Conservation (phyloP, 2,888 invertebrate species). For the Bellardia bayeri region DNA sequence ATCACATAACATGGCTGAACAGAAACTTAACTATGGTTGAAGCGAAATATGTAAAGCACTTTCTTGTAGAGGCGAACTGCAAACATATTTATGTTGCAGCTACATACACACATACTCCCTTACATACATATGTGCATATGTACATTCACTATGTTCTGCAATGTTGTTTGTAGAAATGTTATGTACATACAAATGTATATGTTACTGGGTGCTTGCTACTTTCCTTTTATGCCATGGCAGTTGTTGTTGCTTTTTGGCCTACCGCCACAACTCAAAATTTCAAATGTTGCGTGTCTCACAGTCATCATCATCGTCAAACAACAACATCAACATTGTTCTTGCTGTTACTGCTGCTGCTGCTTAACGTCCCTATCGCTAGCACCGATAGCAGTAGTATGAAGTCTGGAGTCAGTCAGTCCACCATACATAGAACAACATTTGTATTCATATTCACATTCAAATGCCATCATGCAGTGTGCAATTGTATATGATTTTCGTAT, state of each 20-base stretch:
- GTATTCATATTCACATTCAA: slow-evolving; percentile 72
- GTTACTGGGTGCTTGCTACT: slow-evolving; percentile 55
- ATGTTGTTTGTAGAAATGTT: background rate
- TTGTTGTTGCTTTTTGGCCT: slow-evolving; percentile 59
- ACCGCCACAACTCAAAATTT: slow-evolving; percentile 77
- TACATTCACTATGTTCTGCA: slow-evolving; percentile 17
- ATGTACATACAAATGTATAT: background rate
- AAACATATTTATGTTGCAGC: slow-evolving; percentile 36
- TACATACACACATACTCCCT: background rate
- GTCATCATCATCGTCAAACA: slow-evolving; percentile 77
- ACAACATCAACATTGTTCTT: slow-evolving; percentile 49
- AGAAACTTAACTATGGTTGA: slow-evolving; percentile 56
- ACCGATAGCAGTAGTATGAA: slow-evolving; percentile 13
- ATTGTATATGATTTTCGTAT: slow-evolving; percentile 55
- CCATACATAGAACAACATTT: slow-evolving; percentile 49
- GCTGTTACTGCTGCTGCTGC: slow-evolving; percentile 41
- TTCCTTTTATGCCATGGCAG: slow-evolving; percentile 25
- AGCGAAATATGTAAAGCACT: slow-evolving; percentile 69
- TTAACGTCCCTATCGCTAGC: slow-evolving; percentile 59
- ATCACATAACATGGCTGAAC: slow-evolving; percentile 69
- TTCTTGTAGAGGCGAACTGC: slow-evolving; percentile 57
- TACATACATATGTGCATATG: slow-evolving; percentile 25
- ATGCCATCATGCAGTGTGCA: slow-evolving; percentile 57
- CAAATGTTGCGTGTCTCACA: slow-evolving; percentile 84
- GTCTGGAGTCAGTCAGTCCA: slow-evolving; percentile 18